Percentiles rank a stretch among this genome's conserved stretches.
Conservation (phyloP, 2,797 vertebrate genomes). For the Remorina albescens region DNA sequence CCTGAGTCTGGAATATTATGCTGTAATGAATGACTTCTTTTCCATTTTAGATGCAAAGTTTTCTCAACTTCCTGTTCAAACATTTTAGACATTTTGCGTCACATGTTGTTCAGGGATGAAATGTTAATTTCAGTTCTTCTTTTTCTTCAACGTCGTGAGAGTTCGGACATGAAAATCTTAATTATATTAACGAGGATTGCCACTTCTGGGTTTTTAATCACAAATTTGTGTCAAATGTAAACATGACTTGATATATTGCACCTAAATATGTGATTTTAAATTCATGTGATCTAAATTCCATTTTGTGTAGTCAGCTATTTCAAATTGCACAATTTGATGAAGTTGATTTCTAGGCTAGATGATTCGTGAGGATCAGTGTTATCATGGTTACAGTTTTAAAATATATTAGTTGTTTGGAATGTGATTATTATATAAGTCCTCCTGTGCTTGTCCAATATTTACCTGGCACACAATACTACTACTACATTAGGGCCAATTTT, state of each 20-base stretch:
- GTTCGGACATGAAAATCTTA: background rate
- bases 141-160: background rate
- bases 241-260: background rate
- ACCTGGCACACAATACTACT: background rate
- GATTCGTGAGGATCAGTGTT: background rate
- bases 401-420: background rate
- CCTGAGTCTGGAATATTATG: slow-evolving; percentile 38
- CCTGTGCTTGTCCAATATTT: background rate
- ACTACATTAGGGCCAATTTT: background rate
- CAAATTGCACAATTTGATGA: background rate
- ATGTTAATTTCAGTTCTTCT: slow-evolving; percentile 10
- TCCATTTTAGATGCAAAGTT: slow-evolving; percentile 19
- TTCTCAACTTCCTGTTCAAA: background rate
- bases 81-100: background rate
- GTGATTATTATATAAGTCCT: background rate
- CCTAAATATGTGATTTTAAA: background rate
- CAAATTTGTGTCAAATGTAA: background rate
- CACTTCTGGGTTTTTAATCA: background rate
- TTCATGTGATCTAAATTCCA: background rate
- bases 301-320: background rate
- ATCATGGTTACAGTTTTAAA: background rate
- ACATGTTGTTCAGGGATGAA: slow-evolving; percentile 3
- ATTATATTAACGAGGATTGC: no score
- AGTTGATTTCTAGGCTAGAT: background rate
- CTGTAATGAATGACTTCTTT: slow-evolving; percentile 60